Evolutionary conservation across 2,888 invertebrate genomes (phyloP), one percentile per base, ranked within the genome.

Genomic region (Autographa pulchrina): DNA sequence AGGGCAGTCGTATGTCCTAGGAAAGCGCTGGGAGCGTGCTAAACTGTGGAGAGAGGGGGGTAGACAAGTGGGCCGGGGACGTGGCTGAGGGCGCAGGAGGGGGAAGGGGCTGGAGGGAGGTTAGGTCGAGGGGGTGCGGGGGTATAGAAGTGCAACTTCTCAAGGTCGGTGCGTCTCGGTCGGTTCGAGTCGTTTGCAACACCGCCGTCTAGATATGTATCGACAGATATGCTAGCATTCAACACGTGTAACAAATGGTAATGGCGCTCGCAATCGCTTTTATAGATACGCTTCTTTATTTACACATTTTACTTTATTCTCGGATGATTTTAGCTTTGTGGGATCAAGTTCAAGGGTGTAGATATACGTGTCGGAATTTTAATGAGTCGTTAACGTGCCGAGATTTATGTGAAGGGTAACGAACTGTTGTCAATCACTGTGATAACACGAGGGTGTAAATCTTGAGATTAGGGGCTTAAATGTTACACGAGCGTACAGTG

Each of bases 81-180:
- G 73, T 25, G 25, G 25, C 25, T 25, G 25, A 25, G 25, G 25
- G 25, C 25, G 25, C 25, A 25, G 68, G 72, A 73, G 72, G 66
- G 68, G 68, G 35, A 65, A 70, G 65, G 71, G 76, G 76, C 68
- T 16, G 18, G 38, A 56, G 73, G 74, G 70, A 72, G 75, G 76
- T 70, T 20, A 56, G 59, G 54, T 56, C 54, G 54, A 56, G 54
- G 54, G 54, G 52, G 52, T 18, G n/a, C n/a, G 67, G 85, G 79
- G 65, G 77, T 77, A 75, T 78, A 80, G 84, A 88, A 92, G 88
- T 94, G 93, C 92, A 92, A 89, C 86, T 84, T 90, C 87, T 90
- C 92, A 94, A 93, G 94, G 94, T 93, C 92, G 87, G 77, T 80
- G 87, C 87, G 89, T 89, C 88, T 85, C 81, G 88, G 77, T 76